Evolutionary conservation across 2,797 vertebrate species (phyloP).

Genomic region (Sternotherus odoratus): DNA sequence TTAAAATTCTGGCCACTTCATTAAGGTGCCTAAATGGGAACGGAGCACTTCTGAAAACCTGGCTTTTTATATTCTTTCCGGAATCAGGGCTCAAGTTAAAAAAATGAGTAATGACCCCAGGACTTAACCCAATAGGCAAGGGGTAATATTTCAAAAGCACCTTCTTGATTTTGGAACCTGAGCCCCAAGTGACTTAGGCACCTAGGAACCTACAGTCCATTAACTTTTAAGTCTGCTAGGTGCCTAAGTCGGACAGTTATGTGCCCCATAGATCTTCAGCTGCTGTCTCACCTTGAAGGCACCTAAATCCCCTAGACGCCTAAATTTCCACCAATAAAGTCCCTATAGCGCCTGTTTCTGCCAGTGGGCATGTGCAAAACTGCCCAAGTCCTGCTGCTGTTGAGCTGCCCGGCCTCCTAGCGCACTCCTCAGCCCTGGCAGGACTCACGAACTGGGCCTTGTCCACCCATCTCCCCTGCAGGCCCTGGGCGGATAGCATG

Average conservation of each 20-base stretch:
- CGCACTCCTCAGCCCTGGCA: not conserved
- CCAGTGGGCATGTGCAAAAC: not conserved
- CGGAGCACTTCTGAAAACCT: not conserved
- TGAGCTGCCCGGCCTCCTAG: not conserved
- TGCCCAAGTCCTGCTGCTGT: not conserved
- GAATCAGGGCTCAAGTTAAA: not conserved
- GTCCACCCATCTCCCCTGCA: not conserved
- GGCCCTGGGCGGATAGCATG: not conserved
- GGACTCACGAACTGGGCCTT: too few relatives aligned
- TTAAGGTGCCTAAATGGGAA: not conserved
- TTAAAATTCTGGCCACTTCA: not conserved
- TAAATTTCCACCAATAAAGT: not conserved
- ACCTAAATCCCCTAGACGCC: not conserved
- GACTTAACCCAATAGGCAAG: accelerated
- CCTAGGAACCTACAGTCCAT: not conserved
- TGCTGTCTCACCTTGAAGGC: not conserved
- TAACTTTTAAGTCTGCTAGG: not conserved
- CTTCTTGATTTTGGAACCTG: not conserved
- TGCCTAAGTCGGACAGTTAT: not conserved
- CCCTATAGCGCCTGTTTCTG: not conserved
- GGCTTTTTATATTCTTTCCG: not conserved
- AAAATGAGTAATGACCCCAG: not conserved
- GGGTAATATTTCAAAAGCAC: not conserved
- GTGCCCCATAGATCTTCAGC: not conserved
- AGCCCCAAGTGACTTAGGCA: not conserved